phyloP scores from a whole-genome alignment of 1,140 invertebrate genomes.

The Antheraea pernyi region DNA sequence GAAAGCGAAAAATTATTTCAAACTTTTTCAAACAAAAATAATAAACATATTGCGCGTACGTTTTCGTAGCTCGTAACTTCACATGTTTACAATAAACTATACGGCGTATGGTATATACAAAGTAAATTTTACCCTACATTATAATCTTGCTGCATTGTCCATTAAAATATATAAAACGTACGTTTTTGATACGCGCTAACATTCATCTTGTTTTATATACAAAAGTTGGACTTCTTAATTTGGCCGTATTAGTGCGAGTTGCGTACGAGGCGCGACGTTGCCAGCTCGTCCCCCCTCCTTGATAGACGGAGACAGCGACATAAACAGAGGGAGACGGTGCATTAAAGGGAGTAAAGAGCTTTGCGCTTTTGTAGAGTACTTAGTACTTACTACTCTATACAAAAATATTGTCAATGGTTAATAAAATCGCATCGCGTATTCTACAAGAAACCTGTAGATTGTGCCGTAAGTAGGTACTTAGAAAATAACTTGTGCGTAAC shows the following conservation, averaged over 20 bases:
- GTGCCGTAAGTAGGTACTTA: too few species aligned
- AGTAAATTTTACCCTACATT: slow-evolving; percentile 12
- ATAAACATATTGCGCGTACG: background rate
- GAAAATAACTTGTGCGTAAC: too few species aligned
- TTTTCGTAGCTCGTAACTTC: slow-evolving; percentile 8
- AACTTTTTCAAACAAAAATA: background rate
- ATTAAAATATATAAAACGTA: slow-evolving; percentile 2
- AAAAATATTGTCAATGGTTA: slow-evolving; percentile 11
- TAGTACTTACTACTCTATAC: too few species aligned
- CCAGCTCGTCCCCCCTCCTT: slow-evolving; percentile 32
- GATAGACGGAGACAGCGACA: slow-evolving; percentile 9
- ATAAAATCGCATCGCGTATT: background rate
- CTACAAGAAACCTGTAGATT: too few species aligned
- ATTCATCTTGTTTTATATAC: background rate
- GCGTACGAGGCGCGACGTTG: slow-evolving; percentile 36
- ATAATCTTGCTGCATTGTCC: slow-evolving; percentile 11
- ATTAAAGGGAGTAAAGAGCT: slow-evolving; percentile 22
- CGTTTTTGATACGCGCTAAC: background rate
- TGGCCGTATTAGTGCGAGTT: slow-evolving; percentile 10
- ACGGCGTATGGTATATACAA: background rate
- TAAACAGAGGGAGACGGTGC: slow-evolving; percentile 22
- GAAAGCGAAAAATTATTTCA: background rate
- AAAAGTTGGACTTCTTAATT: slow-evolving; percentile 19
- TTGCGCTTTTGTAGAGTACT: slow-evolving; percentile 12
- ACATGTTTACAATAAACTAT: slow-evolving; percentile 11